A percentile compares a stretch with the other conserved stretches of the same genome.
Evolutionary conservation across 1,140 invertebrate genomes (phyloP).

Genomic region (Drosophila subpulchrella): DNA sequence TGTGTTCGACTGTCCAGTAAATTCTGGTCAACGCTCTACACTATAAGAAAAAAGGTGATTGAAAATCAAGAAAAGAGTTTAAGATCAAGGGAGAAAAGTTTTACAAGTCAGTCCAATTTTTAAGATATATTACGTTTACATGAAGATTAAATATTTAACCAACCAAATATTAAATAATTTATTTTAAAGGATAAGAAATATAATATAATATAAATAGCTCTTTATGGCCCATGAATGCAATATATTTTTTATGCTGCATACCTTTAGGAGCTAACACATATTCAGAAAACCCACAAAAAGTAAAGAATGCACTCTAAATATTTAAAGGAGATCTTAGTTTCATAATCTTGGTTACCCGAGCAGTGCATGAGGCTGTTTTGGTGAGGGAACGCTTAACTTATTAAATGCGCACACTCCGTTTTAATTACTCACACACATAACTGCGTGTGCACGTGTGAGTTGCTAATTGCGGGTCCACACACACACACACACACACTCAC

Average conservation of each 20-base stretch:
- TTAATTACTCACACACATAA: slow-evolving; percentile 76
- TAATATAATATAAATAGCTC: too few relatives aligned
- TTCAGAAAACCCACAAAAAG: too few relatives aligned
- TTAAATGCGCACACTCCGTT: slow-evolving; percentile 76
- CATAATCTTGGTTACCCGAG: not conserved
- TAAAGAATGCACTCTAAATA: not conserved
- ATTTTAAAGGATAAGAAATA: too few relatives aligned
- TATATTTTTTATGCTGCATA: too few relatives aligned
- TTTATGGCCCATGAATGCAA: too few relatives aligned
- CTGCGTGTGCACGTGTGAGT: slow-evolving; percentile 45
- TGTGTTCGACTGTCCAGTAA: not conserved
- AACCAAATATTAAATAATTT: too few relatives aligned
- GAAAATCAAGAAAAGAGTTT: not conserved
- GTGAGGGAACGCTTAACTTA: slow-evolving; percentile 69
- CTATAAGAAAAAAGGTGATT: not conserved
- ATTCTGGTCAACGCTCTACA: not conserved
- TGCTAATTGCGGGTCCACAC: slow-evolving; percentile 72
- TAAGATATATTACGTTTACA: too few relatives aligned
- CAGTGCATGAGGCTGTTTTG: slow-evolving; percentile 6
- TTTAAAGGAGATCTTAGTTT: not conserved
- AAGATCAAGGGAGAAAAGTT: too few relatives aligned
- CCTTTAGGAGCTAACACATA: too few relatives aligned
- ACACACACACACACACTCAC: slow-evolving; percentile 30
- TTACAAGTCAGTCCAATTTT: too few relatives aligned
- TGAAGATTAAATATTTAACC: too few relatives aligned